Conservation (phyloP, 2,797 vertebrate genomes). For the Ptychobarbus kaznakovi region DNA sequence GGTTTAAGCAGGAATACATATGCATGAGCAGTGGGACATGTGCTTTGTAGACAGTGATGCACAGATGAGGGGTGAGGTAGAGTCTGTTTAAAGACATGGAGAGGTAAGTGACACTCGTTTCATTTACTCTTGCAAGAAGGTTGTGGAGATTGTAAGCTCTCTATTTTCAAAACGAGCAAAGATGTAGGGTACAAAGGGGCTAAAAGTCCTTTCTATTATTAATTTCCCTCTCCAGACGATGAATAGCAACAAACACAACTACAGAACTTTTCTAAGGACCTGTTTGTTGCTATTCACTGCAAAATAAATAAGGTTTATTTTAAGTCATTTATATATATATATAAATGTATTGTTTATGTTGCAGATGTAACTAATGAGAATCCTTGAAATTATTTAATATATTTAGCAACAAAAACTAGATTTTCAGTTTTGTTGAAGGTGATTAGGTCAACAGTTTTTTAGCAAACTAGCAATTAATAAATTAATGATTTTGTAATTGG, state of each 20-base stretch:
- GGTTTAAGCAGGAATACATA: conserved; percentile 4
- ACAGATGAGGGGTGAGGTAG: conserved; percentile 43
- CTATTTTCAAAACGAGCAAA: background rate
- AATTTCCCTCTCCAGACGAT: background rate
- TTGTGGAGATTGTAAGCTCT: background rate
- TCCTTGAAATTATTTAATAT: background rate
- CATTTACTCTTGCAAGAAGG: background rate
- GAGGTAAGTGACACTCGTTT: conserved; percentile 52
- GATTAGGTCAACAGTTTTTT: background rate
- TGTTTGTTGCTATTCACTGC: background rate
- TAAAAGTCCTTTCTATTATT: background rate
- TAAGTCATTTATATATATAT: background rate
- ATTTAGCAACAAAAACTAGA: background rate
- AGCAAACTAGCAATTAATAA: background rate
- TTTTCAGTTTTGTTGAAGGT: background rate
- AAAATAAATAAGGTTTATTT: background rate
- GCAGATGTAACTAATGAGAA: background rate
- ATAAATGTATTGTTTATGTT: background rate
- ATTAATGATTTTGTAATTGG: background rate
- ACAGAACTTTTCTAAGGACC: background rate
- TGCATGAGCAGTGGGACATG: background rate
- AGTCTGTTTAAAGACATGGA: conserved; percentile 43
- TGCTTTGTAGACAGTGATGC: background rate
- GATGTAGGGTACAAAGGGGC: background rate
- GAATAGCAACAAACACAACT: background rate